A percentile compares a stretch with the other conserved stretches of the same genome.
Evolutionary conservation across 2,113 vertebrate genomes (phyloP).

Genomic region (Cygnus atratus): DNA sequence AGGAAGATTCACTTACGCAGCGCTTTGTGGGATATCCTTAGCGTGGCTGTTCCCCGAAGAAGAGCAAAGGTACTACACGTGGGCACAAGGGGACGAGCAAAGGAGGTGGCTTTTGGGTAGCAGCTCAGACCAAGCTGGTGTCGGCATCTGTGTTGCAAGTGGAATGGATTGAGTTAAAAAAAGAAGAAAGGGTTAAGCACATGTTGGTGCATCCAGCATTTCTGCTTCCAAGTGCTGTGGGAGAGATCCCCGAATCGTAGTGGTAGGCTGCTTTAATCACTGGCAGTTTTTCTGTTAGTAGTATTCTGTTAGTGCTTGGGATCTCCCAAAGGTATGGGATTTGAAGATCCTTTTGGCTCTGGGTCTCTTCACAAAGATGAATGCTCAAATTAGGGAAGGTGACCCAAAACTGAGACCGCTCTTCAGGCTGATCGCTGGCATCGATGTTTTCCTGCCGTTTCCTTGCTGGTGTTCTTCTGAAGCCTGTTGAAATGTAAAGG

Average conservation of each 20-base stretch:
- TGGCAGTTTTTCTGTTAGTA: neutral
- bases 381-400: neutral
- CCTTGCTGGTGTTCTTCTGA: neutral
- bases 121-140: neutral
- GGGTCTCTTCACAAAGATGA: neutral
- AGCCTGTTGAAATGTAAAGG: neutral
- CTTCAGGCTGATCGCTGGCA: neutral
- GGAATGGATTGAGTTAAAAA: neutral
- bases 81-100: neutral
- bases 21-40: conserved; percentile 85
- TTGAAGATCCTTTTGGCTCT: neutral
- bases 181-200: neutral
- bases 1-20: conserved; percentile 85
- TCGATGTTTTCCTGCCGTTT: neutral
- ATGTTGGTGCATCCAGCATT: neutral
- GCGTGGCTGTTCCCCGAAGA: conserved; percentile 83
- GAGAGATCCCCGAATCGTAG: neutral
- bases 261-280: neutral
- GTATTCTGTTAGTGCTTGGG: fast-evolving
- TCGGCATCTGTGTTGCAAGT: neutral
- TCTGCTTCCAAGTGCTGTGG: too few species aligned
- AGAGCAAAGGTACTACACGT: conserved; percentile 79
- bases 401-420: neutral
- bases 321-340: neutral
- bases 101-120: neutral